Base-by-base conservation (phyloP, 1,140 invertebrate genomes). In the Antheraea mylitta region DNA sequence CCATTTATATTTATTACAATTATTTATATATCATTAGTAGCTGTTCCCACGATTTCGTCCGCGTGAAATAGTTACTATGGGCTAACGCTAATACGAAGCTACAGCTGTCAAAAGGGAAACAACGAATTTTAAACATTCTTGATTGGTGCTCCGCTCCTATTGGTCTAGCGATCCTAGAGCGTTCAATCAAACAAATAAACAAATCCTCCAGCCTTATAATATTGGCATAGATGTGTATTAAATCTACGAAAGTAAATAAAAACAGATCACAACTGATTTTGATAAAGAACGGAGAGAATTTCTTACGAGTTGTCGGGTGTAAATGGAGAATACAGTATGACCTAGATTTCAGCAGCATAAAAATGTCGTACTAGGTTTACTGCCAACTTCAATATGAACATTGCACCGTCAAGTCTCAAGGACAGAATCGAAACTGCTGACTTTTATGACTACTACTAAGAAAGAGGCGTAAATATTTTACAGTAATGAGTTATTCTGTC, bases 341-440 rank as follows among this genome's bases (percentile, higher is more conserved):
- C 71, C 71, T 64, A 72, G 42, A 67, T 72, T 68, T 61, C 18
- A 22, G 62, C 53, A 42, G 36, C 36, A 45, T 48, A 58, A 22
- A 60, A 65, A 13, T 66, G 53, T 36, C 48, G 64, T 19, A 22
- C 18, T 66, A 38, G 58, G 45, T 69, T 72, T 69, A 67, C 58
- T 72, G 45, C 67, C 67, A 62, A 69, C 22, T 66, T 45, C 67
- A 45, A 66, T 53, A 53, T 53, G 58, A 68, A 18, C 67, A 69
- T 7, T 72, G 60, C 64, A 66, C 30, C 67, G 70, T 66, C 62
- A 72, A 62, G 68, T 22, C 42, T 68, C 67, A 68, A 68, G 67
- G 70, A 58, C 67, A 37, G 30, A 42, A 66, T 13, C 64, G 42
- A 68, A 53, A 53, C 45, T 53, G 45, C 45, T 53, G 11, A 58